Base-by-base conservation (phyloP, 2,888 invertebrate species). In the Nemurella pictetii region DNA sequence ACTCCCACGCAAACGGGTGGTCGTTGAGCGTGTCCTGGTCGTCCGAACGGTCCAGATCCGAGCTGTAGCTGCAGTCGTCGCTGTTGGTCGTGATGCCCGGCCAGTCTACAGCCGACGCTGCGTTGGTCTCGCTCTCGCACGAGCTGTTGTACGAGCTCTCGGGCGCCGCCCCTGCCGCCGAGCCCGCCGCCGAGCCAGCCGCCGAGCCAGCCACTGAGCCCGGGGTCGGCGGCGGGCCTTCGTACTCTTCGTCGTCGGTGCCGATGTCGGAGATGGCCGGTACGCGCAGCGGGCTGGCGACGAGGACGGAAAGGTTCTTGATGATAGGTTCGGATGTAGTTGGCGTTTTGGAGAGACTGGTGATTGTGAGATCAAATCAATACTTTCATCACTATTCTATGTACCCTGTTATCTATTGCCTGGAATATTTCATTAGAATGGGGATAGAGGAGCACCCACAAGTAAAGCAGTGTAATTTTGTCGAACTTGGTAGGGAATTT, bases 31-130 rank as follows among this genome's bases (percentile, higher is more conserved):
- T 88, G 87, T 89, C 89, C 80, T 88, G 87, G 83, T 91, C 91
- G 73, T 94, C 93, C 0, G 92, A 94, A 77, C 93, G 93, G 87
- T 95, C 94, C 3, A 94, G 91, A 87, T 95, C 96, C 0, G 96
- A 96, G 87, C 95, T 95, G 88, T 96, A 96, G 89, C 96, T 96
- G 89, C 95, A 95, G 88, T 95, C 96, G 88, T 96, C 95, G 88
- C 96, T 96, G 90, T 97, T 97, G 88, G 97, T 96, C 78, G 97
- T 97, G 86, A 96, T 94, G 86, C 96, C 97, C 91, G 96, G 94
- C 96, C 96, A 97, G 90, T 97, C 97, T 78, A 25, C 95, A 88
- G 95, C 93, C 7, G 92, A 93, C 26, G 55, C 82, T 1, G 25
- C 7, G 93, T 92, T 32, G 92, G 93, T 94, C 88, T 94, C 94